Evolutionary conservation across 2,888 invertebrate species (phyloP).

Genomic region (Pachymerium ferrugineum): DNA sequence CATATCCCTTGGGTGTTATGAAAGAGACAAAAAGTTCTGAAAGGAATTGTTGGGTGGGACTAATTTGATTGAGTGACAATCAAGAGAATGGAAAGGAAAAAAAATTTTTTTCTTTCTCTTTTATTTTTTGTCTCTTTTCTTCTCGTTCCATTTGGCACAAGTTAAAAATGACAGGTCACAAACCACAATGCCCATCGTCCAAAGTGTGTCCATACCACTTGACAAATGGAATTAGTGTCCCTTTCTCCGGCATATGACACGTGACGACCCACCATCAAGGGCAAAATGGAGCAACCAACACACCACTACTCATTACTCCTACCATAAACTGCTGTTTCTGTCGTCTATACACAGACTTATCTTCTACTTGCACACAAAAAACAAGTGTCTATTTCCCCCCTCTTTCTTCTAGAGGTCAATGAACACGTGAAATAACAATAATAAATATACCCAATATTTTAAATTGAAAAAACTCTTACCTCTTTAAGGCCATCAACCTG

Average conservation of each 20-base stretch:
- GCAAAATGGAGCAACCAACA: slow-evolving; percentile 8
- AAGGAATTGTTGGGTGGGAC: slow-evolving; percentile 1
- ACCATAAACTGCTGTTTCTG: slow-evolving; percentile 17
- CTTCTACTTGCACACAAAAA: slow-evolving; percentile 20
- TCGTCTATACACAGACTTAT: background rate
- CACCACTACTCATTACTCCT: background rate
- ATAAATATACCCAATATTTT: too few species aligned
- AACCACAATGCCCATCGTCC: slow-evolving; percentile 11
- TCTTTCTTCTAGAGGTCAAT: background rate
- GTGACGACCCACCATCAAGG: slow-evolving; percentile 17
- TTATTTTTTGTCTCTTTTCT: background rate
- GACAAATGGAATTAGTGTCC: slow-evolving; percentile 33
- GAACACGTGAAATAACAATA: too few species aligned
- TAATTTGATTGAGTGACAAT: slow-evolving; percentile 33
- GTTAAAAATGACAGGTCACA: slow-evolving; percentile 32
- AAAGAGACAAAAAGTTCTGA: background rate
- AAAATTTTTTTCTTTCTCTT: background rate
- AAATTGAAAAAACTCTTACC: too few species aligned
- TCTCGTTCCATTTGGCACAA: slow-evolving; percentile 17
- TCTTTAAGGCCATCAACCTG: too few species aligned
- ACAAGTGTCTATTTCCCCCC: background rate
- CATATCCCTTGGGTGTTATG: background rate
- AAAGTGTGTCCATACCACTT: slow-evolving; percentile 20
- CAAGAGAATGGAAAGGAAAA: background rate
- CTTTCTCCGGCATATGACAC: slow-evolving; percentile 9